A percentile compares a stretch with the other conserved stretches of the same genome.
Conservation (phyloP, 2,797 vertebrate genomes). For the Gymnoscopelus microlampas region DNA sequence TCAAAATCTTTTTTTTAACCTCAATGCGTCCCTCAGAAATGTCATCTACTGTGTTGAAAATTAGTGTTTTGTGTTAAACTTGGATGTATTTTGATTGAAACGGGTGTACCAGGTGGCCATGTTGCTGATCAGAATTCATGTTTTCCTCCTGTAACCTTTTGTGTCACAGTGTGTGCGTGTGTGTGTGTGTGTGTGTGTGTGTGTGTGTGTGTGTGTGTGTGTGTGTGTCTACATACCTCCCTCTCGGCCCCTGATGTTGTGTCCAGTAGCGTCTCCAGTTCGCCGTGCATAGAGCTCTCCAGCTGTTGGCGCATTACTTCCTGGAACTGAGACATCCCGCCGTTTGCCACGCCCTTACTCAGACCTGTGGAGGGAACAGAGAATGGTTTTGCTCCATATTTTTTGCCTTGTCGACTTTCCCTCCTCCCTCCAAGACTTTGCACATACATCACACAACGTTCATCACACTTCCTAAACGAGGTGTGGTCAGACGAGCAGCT, state of each 20-base stretch:
- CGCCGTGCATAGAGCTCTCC: slow-evolving; percentile 92
- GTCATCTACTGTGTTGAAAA: too few relatives aligned
- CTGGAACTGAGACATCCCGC: slow-evolving; percentile 92
- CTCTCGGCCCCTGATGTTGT: slow-evolving; percentile 83
- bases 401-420: background rate
- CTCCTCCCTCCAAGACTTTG: too few relatives aligned
- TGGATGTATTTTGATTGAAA: too few relatives aligned
- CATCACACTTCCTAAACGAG: too few relatives aligned
- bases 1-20: too few relatives aligned
- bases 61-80: too few relatives aligned
- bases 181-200: slow-evolving; percentile 7
- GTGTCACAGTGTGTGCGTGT: background rate
- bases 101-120: too few relatives aligned
- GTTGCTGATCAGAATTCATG: too few relatives aligned
- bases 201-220: background rate
- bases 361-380: slow-evolving; percentile 80
- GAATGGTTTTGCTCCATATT: background rate
- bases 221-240: slow-evolving; percentile 79
- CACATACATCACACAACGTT: too few relatives aligned
- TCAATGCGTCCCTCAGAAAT: too few relatives aligned
- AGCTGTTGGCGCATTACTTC: slow-evolving; percentile 96
- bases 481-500: too few relatives aligned
- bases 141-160: too few relatives aligned
- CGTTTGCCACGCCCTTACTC: slow-evolving; percentile 83
- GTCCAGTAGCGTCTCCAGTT: slow-evolving; percentile 90